A percentile compares a stretch with the other conserved stretches of the same genome.
Conservation (phyloP, 1,140 invertebrate genomes). For the Hypothenemus hampei region DNA sequence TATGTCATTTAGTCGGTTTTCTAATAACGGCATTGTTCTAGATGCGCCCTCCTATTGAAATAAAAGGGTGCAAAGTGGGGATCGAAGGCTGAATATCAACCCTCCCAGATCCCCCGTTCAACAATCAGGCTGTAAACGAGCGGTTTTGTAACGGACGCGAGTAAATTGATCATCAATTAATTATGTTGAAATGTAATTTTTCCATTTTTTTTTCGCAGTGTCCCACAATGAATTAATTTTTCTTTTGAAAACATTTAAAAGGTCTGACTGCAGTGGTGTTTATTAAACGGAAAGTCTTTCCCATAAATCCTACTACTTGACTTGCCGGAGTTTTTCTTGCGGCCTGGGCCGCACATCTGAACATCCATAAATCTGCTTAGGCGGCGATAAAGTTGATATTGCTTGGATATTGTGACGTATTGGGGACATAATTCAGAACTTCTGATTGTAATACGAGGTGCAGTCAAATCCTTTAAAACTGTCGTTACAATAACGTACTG, state of each 20-base stretch:
- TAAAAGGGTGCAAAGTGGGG: neutral
- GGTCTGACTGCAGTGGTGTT: conserved; percentile 3
- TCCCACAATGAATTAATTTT: neutral
- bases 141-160: conserved; percentile 2
- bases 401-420: neutral
- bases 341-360: conserved; percentile 2
- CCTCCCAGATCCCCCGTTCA: neutral
- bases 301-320: neutral
- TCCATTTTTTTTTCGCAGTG: neutral
- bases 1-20: conserved; percentile 20
- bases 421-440: conserved; percentile 6
- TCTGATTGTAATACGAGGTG: conserved; percentile 7
- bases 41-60: conserved; percentile 1
- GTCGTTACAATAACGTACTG: no score
- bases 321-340: conserved; percentile 3
- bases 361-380: conserved; percentile 2
- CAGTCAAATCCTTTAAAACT: no score
- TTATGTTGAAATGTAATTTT: neutral
- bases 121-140: conserved; percentile 21
- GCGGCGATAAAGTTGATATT: conserved; percentile 12
- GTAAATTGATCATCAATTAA: conserved; percentile 11
- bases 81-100: neutral
- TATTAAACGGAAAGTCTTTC: neutral
- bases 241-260: neutral
- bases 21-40: conserved; percentile 37